Base-by-base conservation (phyloP, 2,888 invertebrate genomes). In the Byasa hedistus region DNA sequence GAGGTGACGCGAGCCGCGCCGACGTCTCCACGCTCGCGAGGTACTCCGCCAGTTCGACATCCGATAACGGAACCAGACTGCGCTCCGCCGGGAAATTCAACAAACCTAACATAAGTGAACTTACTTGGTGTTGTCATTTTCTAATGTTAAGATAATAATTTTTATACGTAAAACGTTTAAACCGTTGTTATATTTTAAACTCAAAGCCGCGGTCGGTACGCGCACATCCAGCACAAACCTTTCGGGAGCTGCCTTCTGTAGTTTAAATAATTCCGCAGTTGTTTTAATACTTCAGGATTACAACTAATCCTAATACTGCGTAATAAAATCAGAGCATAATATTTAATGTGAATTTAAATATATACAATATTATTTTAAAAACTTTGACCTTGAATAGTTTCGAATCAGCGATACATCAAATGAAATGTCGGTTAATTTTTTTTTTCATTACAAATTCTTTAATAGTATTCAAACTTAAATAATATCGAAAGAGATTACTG, bases 141-240 rank as follows among this genome's bases (percentile, higher is more conserved):
- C 32, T 62, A 66, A 24, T 56, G 24, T 56, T 60, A 64, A 77
- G 70, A 74, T 79, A 79, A 83, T 83, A 84, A 81, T 81, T 86
- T 81, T 85, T 85, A 83, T 85, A 87, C 85, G 83, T 86, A 85
- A 85, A 85, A 80, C 73, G 78, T 78, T 83, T 80, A 81, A 78
- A 76, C 78, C 77, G 78, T 81, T 82, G 76, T 82, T 76, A 70
- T 5, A 12, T 57, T 32, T 32, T 39, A 39, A 39, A 23, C 39
- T 12, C 5, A 22, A n/a, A 48, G 58, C 54, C 39, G 62, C 62
- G 71, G 68, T 68, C 69, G 64, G 68, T 67, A 67, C 64, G 70
- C 72, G 73, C 75, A 75, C 75, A 73, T 65, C 63, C 23, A 69
- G 72, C 72, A 70, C 71, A 72, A 70, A 67, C 61, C 65, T 64